Evolutionary conservation across 2,797 vertebrate genomes (phyloP), one percentile per base, ranked within the genome.

Genomic region (Mormyrus proboscirostris): DNA sequence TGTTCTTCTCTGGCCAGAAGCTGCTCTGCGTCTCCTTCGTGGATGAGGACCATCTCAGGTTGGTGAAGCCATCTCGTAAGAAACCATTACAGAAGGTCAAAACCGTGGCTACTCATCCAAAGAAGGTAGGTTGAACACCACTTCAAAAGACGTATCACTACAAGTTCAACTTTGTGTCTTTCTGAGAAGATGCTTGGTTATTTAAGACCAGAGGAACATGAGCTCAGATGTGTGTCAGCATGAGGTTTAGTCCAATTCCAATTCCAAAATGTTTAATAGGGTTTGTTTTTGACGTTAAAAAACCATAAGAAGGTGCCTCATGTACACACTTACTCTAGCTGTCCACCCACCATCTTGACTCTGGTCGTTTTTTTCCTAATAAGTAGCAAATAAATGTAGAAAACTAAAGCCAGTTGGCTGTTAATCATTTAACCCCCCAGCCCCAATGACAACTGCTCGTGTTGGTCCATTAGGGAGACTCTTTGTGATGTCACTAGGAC

Each of bases 11-110:
- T 51, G 59, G 87, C 33, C 92, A 96, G 96, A 94, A 92, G 44
- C 33, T 96, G 88, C 93, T 97, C 49, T 96, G 94, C 0, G 95
- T 98, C 79, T 97, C 97, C 5, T 97, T 94, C 90, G 95, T 97
- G 2, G 97, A 98, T 19, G 95, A 97, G 88, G 79, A 93, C 7
- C 90, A 93, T 12, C 88, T 97, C 50, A 92, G 94, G 1, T 93
- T 95, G 93, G 95, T 97, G 90, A 95, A 93, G 92, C 92, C 47
- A 50, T 94, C 95, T 0, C 91, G 91, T 47, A 95, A 93, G 91
- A 96, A 92, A 89, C 95, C 96, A 90, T 92, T 97, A 55, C 97
- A 98, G 90, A 29, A 94, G 29, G 4, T 93, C 33, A 90, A 95
- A 89, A 93, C 96, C 0, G 82, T 92, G 22, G 65, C 91, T 19